phyloP scores from a whole-genome alignment of 1,140 invertebrate species.

The Ceratosolen solmsi region DNA sequence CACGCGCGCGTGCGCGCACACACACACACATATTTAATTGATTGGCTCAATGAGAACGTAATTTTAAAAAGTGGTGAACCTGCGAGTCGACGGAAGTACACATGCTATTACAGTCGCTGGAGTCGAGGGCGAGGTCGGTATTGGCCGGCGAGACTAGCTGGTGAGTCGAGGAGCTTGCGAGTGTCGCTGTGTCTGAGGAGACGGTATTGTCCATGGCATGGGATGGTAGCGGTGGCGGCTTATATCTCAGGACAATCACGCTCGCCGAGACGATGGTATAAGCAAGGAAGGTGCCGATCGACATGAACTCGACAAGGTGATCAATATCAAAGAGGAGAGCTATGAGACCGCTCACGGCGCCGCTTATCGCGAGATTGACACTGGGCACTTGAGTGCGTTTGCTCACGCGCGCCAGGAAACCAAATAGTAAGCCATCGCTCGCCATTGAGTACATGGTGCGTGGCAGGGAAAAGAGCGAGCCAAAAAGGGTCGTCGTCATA shows the following conservation, averaged over 20 bases:
- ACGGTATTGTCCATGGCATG: conserved; percentile 40
- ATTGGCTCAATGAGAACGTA: too few relatives aligned
- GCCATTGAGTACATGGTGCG: conserved; percentile 93
- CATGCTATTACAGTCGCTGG: conserved; percentile 65
- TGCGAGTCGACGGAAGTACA: conserved; percentile 63
- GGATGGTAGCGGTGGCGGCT: conserved; percentile 75
- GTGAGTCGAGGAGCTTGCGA: conserved; percentile 60
- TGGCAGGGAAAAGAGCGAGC: conserved; percentile 88
- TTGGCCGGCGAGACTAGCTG: conserved; percentile 53
- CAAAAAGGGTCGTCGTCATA: conserved; percentile 90
- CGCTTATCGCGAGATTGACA: conserved; percentile 85
- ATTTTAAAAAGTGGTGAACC: conserved; percentile 51
- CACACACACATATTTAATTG: too few relatives aligned
- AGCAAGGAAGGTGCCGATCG: conserved; percentile 91
- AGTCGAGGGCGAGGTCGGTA: conserved; percentile 57
- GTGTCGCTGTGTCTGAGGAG: conserved; percentile 59
- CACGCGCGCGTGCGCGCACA: too few relatives aligned
- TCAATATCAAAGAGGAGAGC: conserved; percentile 91
- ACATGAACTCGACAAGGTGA: conserved; percentile 95
- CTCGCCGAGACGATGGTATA: conserved; percentile 93
- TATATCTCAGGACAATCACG: conserved; percentile 89
- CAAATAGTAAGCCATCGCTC: conserved; percentile 87
- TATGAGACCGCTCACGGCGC: conserved; percentile 83
- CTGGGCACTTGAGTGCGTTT: conserved; percentile 88
- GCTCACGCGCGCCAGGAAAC: conserved; percentile 82